Evolutionary conservation across 2,113 vertebrate species (phyloP).

Genomic region (Macaca mulatta): DNA sequence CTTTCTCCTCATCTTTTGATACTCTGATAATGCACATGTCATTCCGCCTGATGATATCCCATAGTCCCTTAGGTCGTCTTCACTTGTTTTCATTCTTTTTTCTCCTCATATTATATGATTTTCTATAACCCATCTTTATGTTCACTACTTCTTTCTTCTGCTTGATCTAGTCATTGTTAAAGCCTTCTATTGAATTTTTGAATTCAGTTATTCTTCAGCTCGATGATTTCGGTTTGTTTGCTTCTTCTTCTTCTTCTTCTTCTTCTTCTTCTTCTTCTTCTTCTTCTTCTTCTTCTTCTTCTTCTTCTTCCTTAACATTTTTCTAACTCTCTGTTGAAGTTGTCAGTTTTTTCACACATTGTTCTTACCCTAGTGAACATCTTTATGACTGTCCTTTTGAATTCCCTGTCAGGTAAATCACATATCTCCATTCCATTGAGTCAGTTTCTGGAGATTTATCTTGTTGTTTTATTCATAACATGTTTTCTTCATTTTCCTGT

Average conservation of each 20-base stretch:
- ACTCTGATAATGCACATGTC: not conserved
- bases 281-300: not conserved
- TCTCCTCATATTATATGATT: not conserved
- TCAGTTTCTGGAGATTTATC: not conserved
- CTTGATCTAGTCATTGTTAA: not conserved
- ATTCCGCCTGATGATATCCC: not conserved
- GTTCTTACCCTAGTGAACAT: not conserved
- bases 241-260: fast-evolving
- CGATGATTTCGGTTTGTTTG: not conserved
- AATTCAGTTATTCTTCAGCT: not conserved
- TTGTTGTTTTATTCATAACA: not conserved
- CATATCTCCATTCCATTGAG: not conserved
- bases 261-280: no score
- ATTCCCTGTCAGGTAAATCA: not conserved
- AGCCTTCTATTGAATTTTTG: not conserved
- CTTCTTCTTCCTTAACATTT: not conserved
- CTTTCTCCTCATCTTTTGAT: not conserved
- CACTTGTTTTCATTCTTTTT: not conserved
- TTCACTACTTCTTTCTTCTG: not conserved
- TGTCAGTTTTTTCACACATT: not conserved
- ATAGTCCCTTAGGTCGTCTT: not conserved
- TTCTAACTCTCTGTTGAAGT: not conserved
- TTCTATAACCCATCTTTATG: not conserved
- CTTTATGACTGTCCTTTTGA: not conserved
- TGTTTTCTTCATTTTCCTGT: not conserved